Evolutionary conservation across 2,888 invertebrate genomes (phyloP), one percentile per base, ranked within the genome.

Genomic region (Nasonovia ribisnigri): DNA sequence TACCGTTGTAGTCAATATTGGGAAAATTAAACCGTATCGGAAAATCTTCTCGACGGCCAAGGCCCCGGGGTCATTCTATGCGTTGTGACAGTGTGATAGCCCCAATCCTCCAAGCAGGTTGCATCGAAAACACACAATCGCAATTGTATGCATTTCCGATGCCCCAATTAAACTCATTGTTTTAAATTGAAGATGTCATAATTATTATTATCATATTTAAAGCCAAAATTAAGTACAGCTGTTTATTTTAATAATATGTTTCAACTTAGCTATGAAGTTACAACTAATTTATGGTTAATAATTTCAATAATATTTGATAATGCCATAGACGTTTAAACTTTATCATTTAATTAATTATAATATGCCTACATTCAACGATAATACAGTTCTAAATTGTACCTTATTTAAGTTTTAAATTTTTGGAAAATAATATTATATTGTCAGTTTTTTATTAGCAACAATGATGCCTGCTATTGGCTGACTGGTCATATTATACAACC

Each of bases 1-100:
- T 54, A 43, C 84, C 84, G 29, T 29, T 51, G 26, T 54, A 91
- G 91, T 91, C 42, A 84, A 91, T 43, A 51, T 43, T 20, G 84
- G 51, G 51, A 88, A 54, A 57, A 54, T 54, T 16, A 51, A 42
- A 51, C n/a, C 42, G 51, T 88, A 26, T 24, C 51, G 20, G 20
- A 42, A 42, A 20, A 24, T 84, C 26, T 48, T 46, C 29, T 86
- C 29, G 16, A 48, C 46, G 46, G 13, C 16, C n/a, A 13, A 67
- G n/a, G 67, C 13, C 8, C 20, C 8, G 20, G 36, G 20, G 36
- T 77, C 20, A 8, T 77, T 3, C 77, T 77, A 8, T 36, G 77
- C 8, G 20, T 36, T 77, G 20, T 67, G n/a, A n/a, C 67, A 11
- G n/a, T n/a, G 4, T 5, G 13, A 3, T n/a, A n/a, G 4, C 67